A percentile compares a stretch with the other conserved stretches of the same genome.
Evolutionary conservation across 2,797 vertebrate species (phyloP).

Genomic region (Choloepus didactylus): DNA sequence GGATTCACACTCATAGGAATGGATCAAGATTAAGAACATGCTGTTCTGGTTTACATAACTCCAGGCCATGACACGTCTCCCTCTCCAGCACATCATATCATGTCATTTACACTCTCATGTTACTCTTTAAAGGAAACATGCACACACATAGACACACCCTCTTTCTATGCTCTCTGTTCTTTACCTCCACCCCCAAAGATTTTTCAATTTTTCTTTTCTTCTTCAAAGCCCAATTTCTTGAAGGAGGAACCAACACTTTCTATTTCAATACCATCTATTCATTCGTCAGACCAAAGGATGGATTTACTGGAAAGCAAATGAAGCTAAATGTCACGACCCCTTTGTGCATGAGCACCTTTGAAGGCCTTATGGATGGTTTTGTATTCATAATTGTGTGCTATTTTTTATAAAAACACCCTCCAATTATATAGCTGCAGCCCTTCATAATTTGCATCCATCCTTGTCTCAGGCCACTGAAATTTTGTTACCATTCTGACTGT

Average conservation of each 20-base stretch:
- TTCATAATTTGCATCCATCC: neutral
- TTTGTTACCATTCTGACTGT: neutral
- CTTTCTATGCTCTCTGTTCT: neutral
- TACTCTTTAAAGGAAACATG: neutral
- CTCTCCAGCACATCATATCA: neutral
- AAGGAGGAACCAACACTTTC: neutral
- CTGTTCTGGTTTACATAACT: too few species aligned
- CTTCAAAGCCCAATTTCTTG: neutral
- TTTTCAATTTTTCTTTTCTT: conserved; percentile 7
- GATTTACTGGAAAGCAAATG: neutral
- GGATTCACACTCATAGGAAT: too few species aligned
- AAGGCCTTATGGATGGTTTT: neutral
- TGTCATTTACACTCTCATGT: neutral
- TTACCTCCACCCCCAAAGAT: neutral
- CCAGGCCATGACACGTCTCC: neutral
- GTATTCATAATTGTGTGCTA: neutral
- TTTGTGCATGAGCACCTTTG: neutral
- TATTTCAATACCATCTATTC: neutral
- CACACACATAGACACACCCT: neutral
- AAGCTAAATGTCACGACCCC: neutral
- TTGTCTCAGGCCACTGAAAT: neutral
- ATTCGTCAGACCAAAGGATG: neutral
- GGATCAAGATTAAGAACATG: too few species aligned
- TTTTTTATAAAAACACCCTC: neutral
- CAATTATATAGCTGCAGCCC: neutral